phyloP scores from a whole-genome alignment of 2,113 vertebrate species.

The Hippopotamus amphibius region DNA sequence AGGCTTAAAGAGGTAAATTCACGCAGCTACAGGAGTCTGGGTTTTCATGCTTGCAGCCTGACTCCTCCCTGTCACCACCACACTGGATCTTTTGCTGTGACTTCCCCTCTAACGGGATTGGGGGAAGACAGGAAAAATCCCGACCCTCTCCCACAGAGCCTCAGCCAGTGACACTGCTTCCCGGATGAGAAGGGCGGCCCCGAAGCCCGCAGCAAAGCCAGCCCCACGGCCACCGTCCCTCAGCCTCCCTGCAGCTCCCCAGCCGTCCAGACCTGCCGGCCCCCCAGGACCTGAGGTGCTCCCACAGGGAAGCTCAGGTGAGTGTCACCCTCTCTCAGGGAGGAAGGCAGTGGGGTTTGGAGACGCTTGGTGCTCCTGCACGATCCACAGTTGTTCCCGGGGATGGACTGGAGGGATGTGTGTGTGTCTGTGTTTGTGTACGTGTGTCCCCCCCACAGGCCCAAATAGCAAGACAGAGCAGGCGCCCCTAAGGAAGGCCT shows the following conservation, averaged over 20 bases:
- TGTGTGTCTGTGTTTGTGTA: not conserved
- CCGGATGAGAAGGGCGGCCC: conserved; percentile 69
- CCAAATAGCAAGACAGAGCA: not conserved
- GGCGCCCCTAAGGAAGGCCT: not conserved
- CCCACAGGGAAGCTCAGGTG: conserved; percentile 43
- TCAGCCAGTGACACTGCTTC: conserved; percentile 81
- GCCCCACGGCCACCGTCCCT: not conserved
- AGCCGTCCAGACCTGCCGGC: not conserved
- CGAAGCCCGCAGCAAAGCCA: conserved; percentile 22
- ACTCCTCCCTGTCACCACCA: conserved; percentile 26
- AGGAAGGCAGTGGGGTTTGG: not conserved
- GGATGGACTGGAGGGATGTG: not conserved
- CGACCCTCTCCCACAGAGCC: conserved; percentile 78
- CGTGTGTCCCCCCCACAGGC: not conserved
- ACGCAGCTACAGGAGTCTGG: not conserved
- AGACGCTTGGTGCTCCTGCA: not conserved
- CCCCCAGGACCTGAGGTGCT: conserved; percentile 7
- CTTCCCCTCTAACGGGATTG: conserved; percentile 70
- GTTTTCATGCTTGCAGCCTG: conserved; percentile 9
- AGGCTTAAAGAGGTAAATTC: not conserved
- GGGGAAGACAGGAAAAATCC: conserved; percentile 70
- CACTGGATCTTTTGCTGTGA: conserved; percentile 42
- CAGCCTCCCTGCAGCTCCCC: not conserved
- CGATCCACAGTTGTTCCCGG: not conserved
- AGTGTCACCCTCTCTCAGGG: not conserved